A percentile compares a stretch with the other conserved stretches of the same genome.
These are phyloP conservation scores for Meteorus sp. DNA, from an alignment of 1,140 invertebrate genomes.

Conservation along the genomic window DNA sequence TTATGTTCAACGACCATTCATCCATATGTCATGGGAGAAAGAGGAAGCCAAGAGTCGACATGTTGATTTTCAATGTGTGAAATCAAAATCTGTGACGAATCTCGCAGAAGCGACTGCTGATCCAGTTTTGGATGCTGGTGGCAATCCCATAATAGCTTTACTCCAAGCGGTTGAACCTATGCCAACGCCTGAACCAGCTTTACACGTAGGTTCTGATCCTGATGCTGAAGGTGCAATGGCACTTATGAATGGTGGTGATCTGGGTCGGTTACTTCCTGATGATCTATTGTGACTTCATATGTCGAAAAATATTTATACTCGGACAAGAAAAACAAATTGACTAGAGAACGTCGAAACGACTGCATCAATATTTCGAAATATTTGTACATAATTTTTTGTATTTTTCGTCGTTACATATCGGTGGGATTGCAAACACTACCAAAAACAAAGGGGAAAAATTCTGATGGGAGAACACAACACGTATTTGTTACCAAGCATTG, in stretches of 20 bases:
- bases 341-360: too few species aligned
- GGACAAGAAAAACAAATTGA: neutral
- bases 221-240: constrained; percentile 48
- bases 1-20: constrained; percentile 99
- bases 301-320: too few species aligned
- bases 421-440: too few species aligned
- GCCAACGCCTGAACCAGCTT: constrained; percentile 37
- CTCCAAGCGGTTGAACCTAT: constrained; percentile 36
- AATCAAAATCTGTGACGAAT: constrained; percentile 93
- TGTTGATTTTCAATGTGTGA: constrained; percentile 97
- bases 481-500: constrained; percentile 15
- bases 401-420: neutral
- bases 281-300: constrained; percentile 1
- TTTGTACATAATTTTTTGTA: neutral
- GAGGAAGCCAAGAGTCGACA: constrained; percentile 98
- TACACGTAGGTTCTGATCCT: constrained; percentile 40
- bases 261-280: constrained; percentile 16
- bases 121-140: constrained; percentile 68
- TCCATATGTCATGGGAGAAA: constrained; percentile 99
- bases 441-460: too few species aligned
- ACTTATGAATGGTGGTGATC: constrained; percentile 33
- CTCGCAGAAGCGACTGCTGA: constrained; percentile 90
- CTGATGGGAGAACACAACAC: too few species aligned
- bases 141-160: constrained; percentile 58
- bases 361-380: neutral